phyloP scores from a whole-genome alignment of 1,140 invertebrate species.

The Megalonaias nervosa region DNA sequence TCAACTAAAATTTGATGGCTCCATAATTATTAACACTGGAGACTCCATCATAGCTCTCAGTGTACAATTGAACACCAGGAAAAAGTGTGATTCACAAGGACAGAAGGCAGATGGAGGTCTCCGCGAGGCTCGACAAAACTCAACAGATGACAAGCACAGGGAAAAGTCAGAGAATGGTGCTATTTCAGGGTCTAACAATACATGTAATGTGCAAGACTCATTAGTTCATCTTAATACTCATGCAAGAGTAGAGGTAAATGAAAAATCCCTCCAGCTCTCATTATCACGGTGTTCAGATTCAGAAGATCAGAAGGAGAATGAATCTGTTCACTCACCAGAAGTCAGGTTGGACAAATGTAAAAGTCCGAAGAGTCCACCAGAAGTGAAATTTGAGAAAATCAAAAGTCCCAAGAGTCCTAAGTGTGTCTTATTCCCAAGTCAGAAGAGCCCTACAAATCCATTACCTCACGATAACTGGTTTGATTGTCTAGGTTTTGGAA shows the following conservation, averaged over 20 bases:
- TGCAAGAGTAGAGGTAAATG: no score
- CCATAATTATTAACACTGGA: constrained; percentile 81
- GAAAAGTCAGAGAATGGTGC: no score
- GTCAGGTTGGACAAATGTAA: constrained; percentile 21
- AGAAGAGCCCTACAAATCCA: constrained; percentile 17
- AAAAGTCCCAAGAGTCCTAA: constrained; percentile 30
- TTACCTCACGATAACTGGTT: constrained; percentile 23
- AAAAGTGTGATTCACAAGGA: no score
- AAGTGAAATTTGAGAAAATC: constrained; percentile 23
- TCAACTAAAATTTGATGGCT: constrained; percentile 78
- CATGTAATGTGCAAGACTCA: no score
- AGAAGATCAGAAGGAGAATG: constrained; percentile 35
- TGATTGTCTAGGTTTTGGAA: constrained; percentile 8
- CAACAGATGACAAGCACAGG: no score
- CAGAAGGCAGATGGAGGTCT: no score
- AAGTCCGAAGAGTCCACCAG: constrained; percentile 13
- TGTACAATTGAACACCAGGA: no score
- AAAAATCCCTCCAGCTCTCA: no score
- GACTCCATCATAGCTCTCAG: constrained; percentile 79
- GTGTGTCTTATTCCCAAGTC: constrained; percentile 27
- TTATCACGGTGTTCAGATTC: not conserved
- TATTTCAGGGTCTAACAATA: no score
- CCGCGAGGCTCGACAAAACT: no score
- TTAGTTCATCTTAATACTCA: no score
- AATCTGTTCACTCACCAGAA: constrained; percentile 12